These are phyloP conservation scores for Folsomia manolachei DNA, from an alignment of 2,888 invertebrate genomes.

Conservation along the genomic window DNA sequence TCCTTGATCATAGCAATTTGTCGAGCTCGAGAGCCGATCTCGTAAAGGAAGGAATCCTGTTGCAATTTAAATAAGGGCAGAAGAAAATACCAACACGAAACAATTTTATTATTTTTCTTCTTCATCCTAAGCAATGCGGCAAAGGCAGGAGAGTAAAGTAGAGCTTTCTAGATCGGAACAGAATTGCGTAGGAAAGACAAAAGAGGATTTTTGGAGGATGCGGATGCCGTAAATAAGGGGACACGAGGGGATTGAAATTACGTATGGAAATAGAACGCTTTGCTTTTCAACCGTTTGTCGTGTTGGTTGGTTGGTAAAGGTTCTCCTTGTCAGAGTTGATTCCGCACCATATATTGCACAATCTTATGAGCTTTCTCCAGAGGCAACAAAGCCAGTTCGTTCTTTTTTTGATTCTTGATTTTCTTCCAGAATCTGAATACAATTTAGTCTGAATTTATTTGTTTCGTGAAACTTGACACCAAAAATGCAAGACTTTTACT, in stretches of 20 bases:
- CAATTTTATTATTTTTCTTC: background rate
- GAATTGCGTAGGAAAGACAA: background rate
- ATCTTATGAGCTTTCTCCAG: background rate
- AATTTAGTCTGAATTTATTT: too few relatives aligned
- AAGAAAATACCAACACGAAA: background rate
- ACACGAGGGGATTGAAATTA: conserved; percentile 11
- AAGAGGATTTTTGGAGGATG: background rate
- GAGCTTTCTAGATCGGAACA: background rate
- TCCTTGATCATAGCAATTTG: background rate
- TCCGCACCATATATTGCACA: background rate
- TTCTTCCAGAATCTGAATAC: background rate
- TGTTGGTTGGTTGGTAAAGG: background rate
- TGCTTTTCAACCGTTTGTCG: conserved; percentile 4
- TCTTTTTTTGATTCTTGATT: background rate
- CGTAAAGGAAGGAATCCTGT: too few relatives aligned
- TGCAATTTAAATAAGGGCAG: background rate
- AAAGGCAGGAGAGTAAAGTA: too few relatives aligned
- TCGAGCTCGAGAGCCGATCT: too few relatives aligned
- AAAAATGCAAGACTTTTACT: too few relatives aligned
- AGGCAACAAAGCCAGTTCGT: too few relatives aligned
- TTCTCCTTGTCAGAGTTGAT: background rate
- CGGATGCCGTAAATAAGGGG: conserved; percentile 6
- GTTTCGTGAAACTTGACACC: too few relatives aligned
- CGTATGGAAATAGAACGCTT: conserved; percentile 15
- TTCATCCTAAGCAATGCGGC: background rate